Base-by-base conservation (phyloP, 2,888 invertebrate species). In the Andrena minutula region DNA sequence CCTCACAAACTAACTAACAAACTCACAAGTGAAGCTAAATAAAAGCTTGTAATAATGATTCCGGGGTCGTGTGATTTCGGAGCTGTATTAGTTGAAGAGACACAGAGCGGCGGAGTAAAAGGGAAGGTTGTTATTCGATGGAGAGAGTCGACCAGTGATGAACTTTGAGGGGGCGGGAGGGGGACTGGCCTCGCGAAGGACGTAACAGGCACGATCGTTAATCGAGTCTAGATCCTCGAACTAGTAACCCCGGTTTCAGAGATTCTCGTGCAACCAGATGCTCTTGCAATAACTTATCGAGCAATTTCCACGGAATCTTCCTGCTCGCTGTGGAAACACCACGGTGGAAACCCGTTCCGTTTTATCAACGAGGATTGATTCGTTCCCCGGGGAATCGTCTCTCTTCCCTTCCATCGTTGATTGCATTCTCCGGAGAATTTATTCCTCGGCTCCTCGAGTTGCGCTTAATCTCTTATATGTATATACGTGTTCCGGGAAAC, bases 331-430 rank as follows among this genome's bases (percentile, higher is more conserved):
- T 79, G 82, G 68, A 78, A 81, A 78, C 73, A 66, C 75, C 74
- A 83, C 41, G 41, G 41, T 41, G 41, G 85, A 85, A 87, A 88
- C 77, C 82, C 83, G 85, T 86, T 86, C 79, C 86, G 84, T 87
- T 87, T 75, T 75, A 79, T 47, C 85, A 68, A 65, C 56, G 83
- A 73, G 84, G 85, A 88, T 86, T 81, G 88, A 87, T 86, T 83
- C 86, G 86, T 86, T 86, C 85, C 86, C 84, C 71, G 68, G 75
- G 83, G 87, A 88, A 76, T 85, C 79, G 78, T 76, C 70, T 64
- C 81, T 81, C 83, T 64, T 56, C 73, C 51, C 65, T 64, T 58
- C 26, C 7, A n/a, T 41, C 69, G 75, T 56, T 75, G 70, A 74
- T 81, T 73, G 60, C 76, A 53, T 63, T 63, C 61, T 23, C 56